Evolutionary conservation across 2,113 vertebrate species (phyloP).

Genomic region (Macquaria ambigua): DNA sequence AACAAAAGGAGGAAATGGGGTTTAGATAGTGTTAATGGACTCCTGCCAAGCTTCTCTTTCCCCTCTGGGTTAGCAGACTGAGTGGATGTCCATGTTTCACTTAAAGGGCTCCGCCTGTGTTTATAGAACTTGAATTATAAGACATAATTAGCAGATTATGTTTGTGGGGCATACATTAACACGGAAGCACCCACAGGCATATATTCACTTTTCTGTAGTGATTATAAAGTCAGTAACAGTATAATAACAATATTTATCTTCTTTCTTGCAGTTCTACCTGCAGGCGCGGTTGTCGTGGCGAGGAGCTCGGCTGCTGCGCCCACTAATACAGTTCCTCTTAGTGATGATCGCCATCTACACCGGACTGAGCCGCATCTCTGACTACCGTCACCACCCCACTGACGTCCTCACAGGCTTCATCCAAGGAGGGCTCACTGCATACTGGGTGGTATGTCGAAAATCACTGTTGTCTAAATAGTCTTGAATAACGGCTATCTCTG

Average conservation of each 20-base stretch:
- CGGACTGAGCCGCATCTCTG: slow-evolving; percentile 84
- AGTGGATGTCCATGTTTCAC: slow-evolving; percentile 36
- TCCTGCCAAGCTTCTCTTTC: slow-evolving; percentile 43
- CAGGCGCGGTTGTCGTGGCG: slow-evolving; percentile 86
- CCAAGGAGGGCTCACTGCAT: slow-evolving; percentile 87
- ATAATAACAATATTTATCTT: slow-evolving; percentile 14
- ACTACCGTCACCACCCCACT: slow-evolving; percentile 86
- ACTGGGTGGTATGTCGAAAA: slow-evolving; percentile 86
- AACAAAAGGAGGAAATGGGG: slow-evolving; percentile 67
- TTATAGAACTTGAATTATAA: slow-evolving; percentile 29
- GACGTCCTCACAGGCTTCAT: slow-evolving; percentile 85
- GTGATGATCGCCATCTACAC: slow-evolving; percentile 87
- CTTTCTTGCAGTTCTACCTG: slow-evolving; percentile 84
- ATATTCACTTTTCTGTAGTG: slow-evolving; percentile 2
- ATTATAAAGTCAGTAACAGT: neutral
- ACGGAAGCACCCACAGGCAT: slow-evolving; percentile 12
- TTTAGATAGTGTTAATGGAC: slow-evolving; percentile 56
- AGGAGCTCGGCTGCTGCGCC: slow-evolving; percentile 83
- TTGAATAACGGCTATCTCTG: slow-evolving; percentile 41
- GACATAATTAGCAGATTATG: slow-evolving; percentile 31
- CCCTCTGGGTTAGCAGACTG: slow-evolving; percentile 38
- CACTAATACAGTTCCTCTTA: slow-evolving; percentile 86
- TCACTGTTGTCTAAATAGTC: slow-evolving; percentile 35
- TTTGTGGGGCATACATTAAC: slow-evolving; percentile 24
- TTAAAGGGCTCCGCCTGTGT: slow-evolving; percentile 2